These are phyloP conservation scores for Thalassoma bifasciatum DNA, from an alignment of 2,113 vertebrate genomes.

Conservation along the genomic window DNA sequence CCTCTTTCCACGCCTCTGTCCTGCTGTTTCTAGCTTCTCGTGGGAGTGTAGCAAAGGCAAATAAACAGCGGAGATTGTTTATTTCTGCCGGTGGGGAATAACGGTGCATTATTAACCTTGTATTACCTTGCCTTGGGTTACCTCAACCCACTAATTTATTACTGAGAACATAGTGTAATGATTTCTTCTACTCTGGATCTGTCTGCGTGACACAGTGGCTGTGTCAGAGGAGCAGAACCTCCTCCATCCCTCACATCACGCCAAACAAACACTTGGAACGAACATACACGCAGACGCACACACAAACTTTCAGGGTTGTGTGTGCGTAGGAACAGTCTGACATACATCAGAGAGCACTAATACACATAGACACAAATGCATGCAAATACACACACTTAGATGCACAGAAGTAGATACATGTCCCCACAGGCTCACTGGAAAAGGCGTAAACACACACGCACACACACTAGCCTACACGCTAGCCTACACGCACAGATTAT, in stretches of 20 bases:
- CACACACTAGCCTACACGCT: constrained; percentile 12
- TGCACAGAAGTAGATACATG: constrained; percentile 27
- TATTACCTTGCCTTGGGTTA: constrained; percentile 82
- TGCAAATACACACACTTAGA: constrained; percentile 6
- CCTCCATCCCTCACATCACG: constrained; percentile 54
- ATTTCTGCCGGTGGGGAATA: constrained; percentile 77
- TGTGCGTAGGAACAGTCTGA: constrained; percentile 43
- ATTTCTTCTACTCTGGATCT: constrained; percentile 69
- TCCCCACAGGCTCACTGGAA: constrained; percentile 27
- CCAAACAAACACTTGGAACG: constrained; percentile 40
- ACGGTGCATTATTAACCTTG: constrained; percentile 82
- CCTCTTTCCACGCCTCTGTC: constrained; percentile 80
- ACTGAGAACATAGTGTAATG: constrained; percentile 66
- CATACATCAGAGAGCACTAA: constrained; percentile 33
- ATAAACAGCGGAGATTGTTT: constrained; percentile 83
- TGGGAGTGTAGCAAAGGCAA: constrained; percentile 77
- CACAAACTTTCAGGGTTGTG: constrained; percentile 46
- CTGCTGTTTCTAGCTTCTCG: constrained; percentile 79
- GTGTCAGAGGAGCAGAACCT: constrained; percentile 66
- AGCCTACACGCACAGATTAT: constrained; percentile 60
- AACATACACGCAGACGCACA: constrained; percentile 8
- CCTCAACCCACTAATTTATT: constrained; percentile 78
- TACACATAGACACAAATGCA: constrained; percentile 34
- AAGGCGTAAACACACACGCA: constrained; percentile 37
- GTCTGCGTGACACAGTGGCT: constrained; percentile 69